These are phyloP conservation scores for Pogonocherus hispidulus DNA, from an alignment of 2,888 invertebrate genomes.

Conservation along the genomic window DNA sequence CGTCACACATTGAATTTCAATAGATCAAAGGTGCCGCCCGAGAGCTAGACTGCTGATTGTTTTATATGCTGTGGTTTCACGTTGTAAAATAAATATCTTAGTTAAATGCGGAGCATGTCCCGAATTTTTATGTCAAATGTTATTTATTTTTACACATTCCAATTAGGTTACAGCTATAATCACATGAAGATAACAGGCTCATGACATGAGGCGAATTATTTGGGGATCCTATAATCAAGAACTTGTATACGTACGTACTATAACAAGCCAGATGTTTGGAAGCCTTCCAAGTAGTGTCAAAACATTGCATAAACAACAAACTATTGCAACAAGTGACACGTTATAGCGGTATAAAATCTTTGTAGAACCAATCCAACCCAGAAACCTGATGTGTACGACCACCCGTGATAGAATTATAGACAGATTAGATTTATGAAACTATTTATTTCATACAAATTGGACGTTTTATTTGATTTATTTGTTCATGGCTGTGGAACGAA, in stretches of 20 bases:
- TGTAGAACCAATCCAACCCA: conserved; percentile 20
- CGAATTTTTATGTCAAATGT: too few relatives aligned
- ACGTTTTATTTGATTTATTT: not conserved
- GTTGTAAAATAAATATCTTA: too few relatives aligned
- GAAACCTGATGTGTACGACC: conserved; percentile 23
- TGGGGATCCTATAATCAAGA: too few relatives aligned
- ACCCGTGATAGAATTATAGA: conserved; percentile 13
- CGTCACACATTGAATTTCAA: too few relatives aligned
- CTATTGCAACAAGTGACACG: conserved; percentile 47
- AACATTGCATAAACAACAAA: conserved; percentile 48
- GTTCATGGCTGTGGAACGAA: not conserved
- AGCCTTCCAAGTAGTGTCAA: conserved; percentile 51
- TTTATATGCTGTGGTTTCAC: too few relatives aligned
- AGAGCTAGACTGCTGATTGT: too few relatives aligned
- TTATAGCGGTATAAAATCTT: conserved; percentile 18
- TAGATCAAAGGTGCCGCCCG: too few relatives aligned
- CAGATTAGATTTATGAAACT: conserved; percentile 1
- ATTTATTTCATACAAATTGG: not conserved
- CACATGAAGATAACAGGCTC: too few relatives aligned
- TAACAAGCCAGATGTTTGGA: conserved; percentile 49
- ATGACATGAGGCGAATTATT: too few relatives aligned
- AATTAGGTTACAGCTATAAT: too few relatives aligned
- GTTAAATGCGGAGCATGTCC: too few relatives aligned
- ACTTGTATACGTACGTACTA: not conserved
- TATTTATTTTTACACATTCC: too few relatives aligned